Base-by-base conservation (phyloP, 53 echinoderm and acorn worm species). In the Hippasteria phrygiana region DNA sequence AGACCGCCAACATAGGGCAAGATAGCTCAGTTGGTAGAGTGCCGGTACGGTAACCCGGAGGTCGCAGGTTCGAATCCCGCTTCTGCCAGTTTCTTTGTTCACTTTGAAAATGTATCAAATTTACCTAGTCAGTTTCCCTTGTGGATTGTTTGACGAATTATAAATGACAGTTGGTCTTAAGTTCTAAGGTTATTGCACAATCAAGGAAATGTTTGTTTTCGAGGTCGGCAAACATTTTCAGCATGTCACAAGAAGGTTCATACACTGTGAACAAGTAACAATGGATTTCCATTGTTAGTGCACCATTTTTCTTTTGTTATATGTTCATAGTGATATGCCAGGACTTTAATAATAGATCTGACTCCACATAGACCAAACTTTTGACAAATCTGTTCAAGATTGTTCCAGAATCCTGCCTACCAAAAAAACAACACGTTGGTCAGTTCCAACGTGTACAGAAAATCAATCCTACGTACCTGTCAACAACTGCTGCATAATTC, bases 401-500 rank as follows among this genome's bases (percentile, higher is more conserved):
- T 63, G 64, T 63, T 34, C 40, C 6, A 55, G 41, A 48, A 31
- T 4, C 76, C 53, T 50, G 33, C 53, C 53, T 34, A 43, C n/a
- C n/a, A 47, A 17, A 33, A 76, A 47, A 76, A 76, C 35, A 76
- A 42, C 76, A 47, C 74, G 47, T 29, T 37, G 42, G 74, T 45
- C 46, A 24, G 1, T 74, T 74, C 59, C 74, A 46, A 45, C 74
- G 74, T 74, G 74, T 74, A 74, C 45, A 67, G 3, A 14, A 7
- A 17, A 34, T 37, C 10, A 35, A 22, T 59, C 59, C 59, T 51
- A 1, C 26, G 22, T 24, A 24, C 59, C 26, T 26, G 26, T 24
- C 59, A 59, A 24, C 20, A 59, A 11, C 5, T 5, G 5, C 11
- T 24, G 3, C 59, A 22, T 48, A 35, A 24, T 82, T 77, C 77